Base-by-base conservation (phyloP, 2,113 vertebrate species). In the Pardalotus punctatus region DNA sequence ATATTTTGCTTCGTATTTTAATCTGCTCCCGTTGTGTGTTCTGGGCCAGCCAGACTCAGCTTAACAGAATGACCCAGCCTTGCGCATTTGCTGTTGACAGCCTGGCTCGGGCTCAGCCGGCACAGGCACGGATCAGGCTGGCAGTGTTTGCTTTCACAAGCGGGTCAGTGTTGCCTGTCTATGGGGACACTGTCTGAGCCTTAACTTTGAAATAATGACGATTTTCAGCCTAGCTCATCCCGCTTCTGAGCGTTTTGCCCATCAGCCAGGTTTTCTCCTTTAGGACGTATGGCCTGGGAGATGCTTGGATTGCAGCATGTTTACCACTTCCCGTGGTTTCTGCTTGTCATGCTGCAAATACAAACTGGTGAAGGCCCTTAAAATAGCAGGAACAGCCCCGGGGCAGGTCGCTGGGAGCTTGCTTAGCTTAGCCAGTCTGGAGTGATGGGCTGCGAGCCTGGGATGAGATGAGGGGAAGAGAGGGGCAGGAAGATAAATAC, bases 81-180 rank as follows among this genome's bases (percentile, higher is more conserved):
- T 43, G 60, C 5, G 38, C 76, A 54, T 94, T 97, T 67, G 79
- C 95, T 86, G 70, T 81, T 89, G 86, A 84, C 97, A 78, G 57
- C 12, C 53, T 48, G 38, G 91, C 91, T 84, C 4, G 0, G 69
- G 89, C 56, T 94, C 54, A 84, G 79, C 69, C 42, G 2, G 53
- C 71, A 15, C 57, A 17, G 42, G 65, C 69, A 53, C 42, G 21
- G 83, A 91, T 76, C 48, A 38, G 94, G 83, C 93, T 85, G 79
- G 71, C 78, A 71, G 71, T 56, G 94, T 95, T 97, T 78, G 87
- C 84, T 96, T 94, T 94, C 93, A 64, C 95, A 83, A 90, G 95
- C 40, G 19, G 78, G 79, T 90, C 70, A 16, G 35, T 70, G 40
- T 36, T 85, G 82, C 36, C 51, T 62, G 80, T 90, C 97, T 80